Conservation (phyloP, 2,888 invertebrate species). For the Augiades crinisus region DNA sequence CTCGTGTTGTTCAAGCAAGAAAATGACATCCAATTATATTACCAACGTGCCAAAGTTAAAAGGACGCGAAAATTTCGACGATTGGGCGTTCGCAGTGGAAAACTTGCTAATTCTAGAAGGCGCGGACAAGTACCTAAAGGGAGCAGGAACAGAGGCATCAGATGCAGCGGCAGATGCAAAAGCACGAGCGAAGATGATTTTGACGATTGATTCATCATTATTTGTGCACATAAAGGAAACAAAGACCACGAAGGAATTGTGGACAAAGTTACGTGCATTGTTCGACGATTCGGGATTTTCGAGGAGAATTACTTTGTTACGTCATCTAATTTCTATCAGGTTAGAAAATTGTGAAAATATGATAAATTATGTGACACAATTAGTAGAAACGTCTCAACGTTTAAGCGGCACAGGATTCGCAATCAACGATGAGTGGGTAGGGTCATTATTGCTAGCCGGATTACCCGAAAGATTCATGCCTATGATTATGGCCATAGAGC, state of each 20-base stretch:
- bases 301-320: conserved; percentile 25
- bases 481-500: conserved; percentile 13
- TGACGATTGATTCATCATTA: conserved; percentile 24
- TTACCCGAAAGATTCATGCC: conserved; percentile 28
- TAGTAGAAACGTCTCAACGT: conserved; percentile 33
- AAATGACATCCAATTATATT: conserved; percentile 22
- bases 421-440: conserved; percentile 37
- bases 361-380: conserved; percentile 35
- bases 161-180: conserved; percentile 6
- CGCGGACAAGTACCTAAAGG: conserved; percentile 1
- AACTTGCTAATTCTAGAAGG: conserved; percentile 33
- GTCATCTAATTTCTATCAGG: conserved; percentile 27
- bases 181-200: conserved; percentile 28
- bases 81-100: conserved; percentile 33
- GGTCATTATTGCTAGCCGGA: conserved; percentile 32
- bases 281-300: conserved; percentile 31
- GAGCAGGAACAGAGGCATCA: conserved; percentile 9
- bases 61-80: conserved; percentile 32
- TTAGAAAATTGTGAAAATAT: conserved; percentile 26
- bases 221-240: conserved; percentile 34
- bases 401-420: conserved; percentile 34
- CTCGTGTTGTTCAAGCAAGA: conserved; percentile 4
- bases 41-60: conserved; percentile 30
- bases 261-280: conserved; percentile 31
- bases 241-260: conserved; percentile 30